Base-by-base conservation (phyloP, 2,113 vertebrate genomes). In the Lipophrys pholis region DNA sequence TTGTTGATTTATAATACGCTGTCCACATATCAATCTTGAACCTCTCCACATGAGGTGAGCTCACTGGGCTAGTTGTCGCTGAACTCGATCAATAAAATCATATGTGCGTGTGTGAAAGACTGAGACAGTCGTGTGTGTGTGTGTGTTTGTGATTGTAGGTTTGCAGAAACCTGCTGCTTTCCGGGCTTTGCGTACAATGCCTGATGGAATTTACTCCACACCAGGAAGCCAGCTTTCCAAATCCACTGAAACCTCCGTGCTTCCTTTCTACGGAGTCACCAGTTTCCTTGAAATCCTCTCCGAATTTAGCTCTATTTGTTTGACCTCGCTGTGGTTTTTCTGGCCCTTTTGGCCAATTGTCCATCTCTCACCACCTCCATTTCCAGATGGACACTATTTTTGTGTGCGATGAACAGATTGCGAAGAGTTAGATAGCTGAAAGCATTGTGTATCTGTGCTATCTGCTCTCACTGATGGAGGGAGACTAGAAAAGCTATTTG, bases 1-100 rank as follows among this genome's bases (percentile, higher is more conserved):
- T 82, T 81, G 87, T 90, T 91, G 89, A 91, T 91, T 91, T 92
- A 91, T 82, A 86, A 90, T 84, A 64, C 57, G 46, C 71, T 86
- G 74, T 86, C 82, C 90, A 87, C 82, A 82, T 87, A 92, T 92
- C 88, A 85, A 85, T 89, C 87, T 78, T 50, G 46, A 48, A 53
- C 43, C 52, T 80, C 85, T 86, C 79, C 76, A 85, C 83, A 78
- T 74, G 85, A 82, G 69, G 75, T 79, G 62, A 81, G 63, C 78
- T 81, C 59, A 73, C 51, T 72, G 70, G 76, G 73, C 73, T 77
- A 73, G 82, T 76, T 70, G 60, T 74, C 60, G 61, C 59, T 74
- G 69, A 74, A 84, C 82, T 65, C 54, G 83, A 90, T 88, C 87
- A 81, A 88, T 90, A 83, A 21, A 50, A 48, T 1, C 54, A 53